Evolutionary conservation across 2,888 invertebrate genomes (phyloP), one percentile per base, ranked within the genome.

Genomic region (Thyatira batis): DNA sequence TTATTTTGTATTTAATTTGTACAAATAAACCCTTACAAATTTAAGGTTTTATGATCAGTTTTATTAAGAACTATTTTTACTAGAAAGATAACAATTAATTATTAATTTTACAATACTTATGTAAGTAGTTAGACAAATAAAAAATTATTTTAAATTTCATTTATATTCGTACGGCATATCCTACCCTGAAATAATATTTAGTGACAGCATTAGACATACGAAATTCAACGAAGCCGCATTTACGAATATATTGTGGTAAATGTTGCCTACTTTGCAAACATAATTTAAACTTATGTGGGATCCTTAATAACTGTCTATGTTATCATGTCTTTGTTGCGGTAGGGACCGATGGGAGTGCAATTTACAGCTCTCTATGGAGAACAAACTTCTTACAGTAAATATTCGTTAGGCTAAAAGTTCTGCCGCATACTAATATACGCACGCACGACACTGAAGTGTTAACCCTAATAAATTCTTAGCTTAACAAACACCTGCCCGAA

Each of bases 351-450:
- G 67, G 63, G 66, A 67, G 58, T 67, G 65, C 65, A 65, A 73
- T 73, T 70, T 73, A 69, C 62, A 58, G 51, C 54, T 58, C 70
- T 63, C 65, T 11, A 53, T 27, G 71, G 67, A 33, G 52, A 51
- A 52, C 45, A 45, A 73, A 73, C 63, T 73, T 67, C 63, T 60
- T 54, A 60, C 66, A 62, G 67, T 78, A 76, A 74, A 79, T 75
- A 71, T 76, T 80, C 69, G 75, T 80, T 78, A 76, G 49, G 33
- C 52, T 56, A 49, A 71, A 72, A 70, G 63, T 73, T 73, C 65
- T 61, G 51, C 54, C 53, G 56, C 51, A 50, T 57, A 46, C 54
- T 55, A n/a, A 58, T 51, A 58, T 67, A 53, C 49, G 54, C 52
- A 59, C 53, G 57, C 61, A 61, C 62, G 52, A 54, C 17, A 39